phyloP scores from a whole-genome alignment of 2,888 invertebrate genomes.

The Apodemia zela region DNA sequence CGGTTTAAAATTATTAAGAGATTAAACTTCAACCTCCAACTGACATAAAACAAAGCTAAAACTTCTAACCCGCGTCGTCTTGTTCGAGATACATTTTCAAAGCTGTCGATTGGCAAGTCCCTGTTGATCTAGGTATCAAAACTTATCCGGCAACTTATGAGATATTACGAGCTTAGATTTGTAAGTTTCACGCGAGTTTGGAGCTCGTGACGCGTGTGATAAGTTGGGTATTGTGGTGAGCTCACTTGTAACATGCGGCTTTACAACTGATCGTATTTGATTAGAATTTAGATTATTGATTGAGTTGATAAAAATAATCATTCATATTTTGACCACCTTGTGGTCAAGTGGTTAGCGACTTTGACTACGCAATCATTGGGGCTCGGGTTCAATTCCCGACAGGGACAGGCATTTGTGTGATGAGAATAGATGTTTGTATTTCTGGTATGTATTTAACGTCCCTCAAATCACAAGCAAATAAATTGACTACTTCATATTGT shows the following conservation, averaged over 20 bases:
- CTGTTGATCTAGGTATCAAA: conserved; percentile 13
- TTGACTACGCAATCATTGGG: no score
- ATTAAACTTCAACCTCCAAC: conserved; percentile 4
- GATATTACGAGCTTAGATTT: conserved; percentile 7
- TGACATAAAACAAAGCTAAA: conserved; percentile 7
- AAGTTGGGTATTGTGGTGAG: not conserved
- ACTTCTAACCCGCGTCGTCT: not conserved
- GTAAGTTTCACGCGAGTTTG: conserved; percentile 14
- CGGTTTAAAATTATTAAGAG: conserved; percentile 8
- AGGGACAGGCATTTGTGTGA: no score
- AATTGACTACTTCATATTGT: no score
- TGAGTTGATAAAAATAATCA: no score
- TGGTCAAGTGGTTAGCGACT: no score
- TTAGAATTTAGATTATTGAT: not conserved
- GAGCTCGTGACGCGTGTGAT: conserved; percentile 1
- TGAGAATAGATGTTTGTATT: no score
- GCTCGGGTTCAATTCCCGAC: no score
- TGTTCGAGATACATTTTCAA: conserved; percentile 12
- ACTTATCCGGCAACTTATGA: conserved; percentile 3
- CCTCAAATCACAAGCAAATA: no score
- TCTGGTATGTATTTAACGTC: no score
- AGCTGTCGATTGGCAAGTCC: conserved; percentile 12
- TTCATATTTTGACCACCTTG: no score
- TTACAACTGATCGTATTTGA: not conserved
- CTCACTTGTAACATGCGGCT: not conserved